A percentile compares a stretch with the other conserved stretches of the same genome.
These are phyloP conservation scores for Brachypteracias leptosomus DNA, from an alignment of 2,113 vertebrate genomes.

Conservation along the genomic window DNA sequence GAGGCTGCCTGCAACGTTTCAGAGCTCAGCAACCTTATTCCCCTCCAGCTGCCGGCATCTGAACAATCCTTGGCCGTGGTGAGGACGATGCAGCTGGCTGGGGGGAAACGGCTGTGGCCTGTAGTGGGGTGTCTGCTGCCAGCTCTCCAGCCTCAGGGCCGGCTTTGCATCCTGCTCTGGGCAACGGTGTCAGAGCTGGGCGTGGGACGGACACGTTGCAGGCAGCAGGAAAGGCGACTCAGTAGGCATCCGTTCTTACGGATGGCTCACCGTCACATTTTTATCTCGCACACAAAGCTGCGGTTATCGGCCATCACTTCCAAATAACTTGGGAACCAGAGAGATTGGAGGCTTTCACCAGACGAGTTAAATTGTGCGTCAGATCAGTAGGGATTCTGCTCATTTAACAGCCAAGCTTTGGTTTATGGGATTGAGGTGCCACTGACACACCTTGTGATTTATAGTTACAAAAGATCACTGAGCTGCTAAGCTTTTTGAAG, in stretches of 20 bases:
- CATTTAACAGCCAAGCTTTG: neutral
- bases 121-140: neutral
- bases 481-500: neutral
- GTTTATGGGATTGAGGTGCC: neutral
- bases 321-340: neutral
- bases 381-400: neutral
- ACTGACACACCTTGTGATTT: neutral
- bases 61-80: neutral
- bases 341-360: neutral
- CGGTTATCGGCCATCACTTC: neutral
- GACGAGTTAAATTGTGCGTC: neutral
- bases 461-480: neutral
- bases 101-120: neutral
- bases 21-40: neutral
- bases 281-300: neutral
- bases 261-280: neutral
- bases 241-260: neutral
- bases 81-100: neutral
- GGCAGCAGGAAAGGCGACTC: neutral
- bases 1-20: neutral
- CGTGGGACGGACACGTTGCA: rapidly evolving
- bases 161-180: neutral
- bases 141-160: neutral
- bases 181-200: neutral
- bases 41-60: neutral